phyloP scores from a whole-genome alignment of 2,888 invertebrate species.

The Athalia circularis region DNA sequence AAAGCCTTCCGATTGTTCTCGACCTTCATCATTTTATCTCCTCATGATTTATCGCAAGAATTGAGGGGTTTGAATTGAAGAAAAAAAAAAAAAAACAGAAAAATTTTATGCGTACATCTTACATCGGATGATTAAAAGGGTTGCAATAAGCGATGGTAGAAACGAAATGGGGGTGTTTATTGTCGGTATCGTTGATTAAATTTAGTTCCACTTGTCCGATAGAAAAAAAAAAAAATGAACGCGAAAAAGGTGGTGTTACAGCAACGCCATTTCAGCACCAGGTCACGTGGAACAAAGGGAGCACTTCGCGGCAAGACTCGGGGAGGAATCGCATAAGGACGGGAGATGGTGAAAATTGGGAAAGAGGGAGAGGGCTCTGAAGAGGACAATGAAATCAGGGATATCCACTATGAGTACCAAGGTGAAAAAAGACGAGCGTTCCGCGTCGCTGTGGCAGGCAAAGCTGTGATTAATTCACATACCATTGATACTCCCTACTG shows the following conservation, averaged over 20 bases:
- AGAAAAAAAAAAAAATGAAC: not conserved
- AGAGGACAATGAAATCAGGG: constrained; percentile 45
- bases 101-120: no score
- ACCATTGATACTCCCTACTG: constrained; percentile 34
- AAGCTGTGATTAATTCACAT: constrained; percentile 60
- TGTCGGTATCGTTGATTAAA: no score
- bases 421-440: not conserved
- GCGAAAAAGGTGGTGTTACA: not conserved
- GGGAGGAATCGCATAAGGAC: not conserved
- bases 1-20: no score
- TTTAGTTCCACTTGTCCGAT: no score
- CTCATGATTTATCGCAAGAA: no score
- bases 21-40: no score
- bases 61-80: no score
- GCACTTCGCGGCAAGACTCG: constrained; percentile 15
- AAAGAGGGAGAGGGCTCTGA: not conserved
- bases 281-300: constrained; percentile 39
- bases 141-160: no score
- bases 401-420: constrained; percentile 26
- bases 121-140: no score
- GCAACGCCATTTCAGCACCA: constrained; percentile 16
- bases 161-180: no score
- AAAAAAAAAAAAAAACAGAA: no score
- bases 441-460: not conserved
- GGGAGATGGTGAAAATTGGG: constrained; percentile 12